phyloP scores from a whole-genome alignment of 2,113 vertebrate genomes.

The Pituophis catenifer region DNA sequence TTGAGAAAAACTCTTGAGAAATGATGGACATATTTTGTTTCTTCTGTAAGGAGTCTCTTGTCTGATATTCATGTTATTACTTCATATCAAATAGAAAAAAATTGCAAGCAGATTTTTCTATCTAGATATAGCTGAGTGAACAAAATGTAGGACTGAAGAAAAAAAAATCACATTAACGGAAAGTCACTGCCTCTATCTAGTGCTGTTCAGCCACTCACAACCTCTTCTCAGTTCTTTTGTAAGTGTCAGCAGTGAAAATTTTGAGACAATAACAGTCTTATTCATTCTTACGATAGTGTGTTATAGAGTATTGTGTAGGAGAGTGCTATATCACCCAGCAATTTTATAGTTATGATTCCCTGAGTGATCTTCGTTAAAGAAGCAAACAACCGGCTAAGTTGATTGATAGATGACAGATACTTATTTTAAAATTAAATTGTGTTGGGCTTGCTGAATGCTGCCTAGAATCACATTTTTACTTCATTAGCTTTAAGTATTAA shows the following conservation, averaged over 20 bases:
- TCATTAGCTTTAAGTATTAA: conserved; percentile 13
- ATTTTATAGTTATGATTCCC: conserved; percentile 13
- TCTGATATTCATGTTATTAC: conserved; percentile 22
- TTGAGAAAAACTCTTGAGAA: conserved; percentile 36
- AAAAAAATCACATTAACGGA: conserved; percentile 32
- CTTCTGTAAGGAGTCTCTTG: not conserved
- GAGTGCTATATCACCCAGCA: conserved; percentile 6
- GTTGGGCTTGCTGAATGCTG: not conserved
- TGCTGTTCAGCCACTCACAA: conserved; percentile 9
- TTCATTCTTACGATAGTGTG: conserved; percentile 21
- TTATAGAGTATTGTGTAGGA: not conserved
- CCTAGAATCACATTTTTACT: not conserved
- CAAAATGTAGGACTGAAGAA: not conserved
- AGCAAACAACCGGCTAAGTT: not conserved
- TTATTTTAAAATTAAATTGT: conserved; percentile 18
- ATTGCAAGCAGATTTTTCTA: not conserved
- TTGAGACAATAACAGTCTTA: conserved; percentile 23
- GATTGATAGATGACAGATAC: not conserved
- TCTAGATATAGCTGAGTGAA: conserved; percentile 28
- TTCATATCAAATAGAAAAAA: conserved; percentile 20
- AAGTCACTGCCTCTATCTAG: conserved; percentile 30
- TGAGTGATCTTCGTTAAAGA: conserved; percentile 6
- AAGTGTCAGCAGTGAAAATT: conserved; percentile 42
- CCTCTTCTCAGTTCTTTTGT: conserved; percentile 34
- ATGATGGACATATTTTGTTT: conserved; percentile 10